phyloP scores from a whole-genome alignment of 1,140 invertebrate species.

The Campodea augens region DNA sequence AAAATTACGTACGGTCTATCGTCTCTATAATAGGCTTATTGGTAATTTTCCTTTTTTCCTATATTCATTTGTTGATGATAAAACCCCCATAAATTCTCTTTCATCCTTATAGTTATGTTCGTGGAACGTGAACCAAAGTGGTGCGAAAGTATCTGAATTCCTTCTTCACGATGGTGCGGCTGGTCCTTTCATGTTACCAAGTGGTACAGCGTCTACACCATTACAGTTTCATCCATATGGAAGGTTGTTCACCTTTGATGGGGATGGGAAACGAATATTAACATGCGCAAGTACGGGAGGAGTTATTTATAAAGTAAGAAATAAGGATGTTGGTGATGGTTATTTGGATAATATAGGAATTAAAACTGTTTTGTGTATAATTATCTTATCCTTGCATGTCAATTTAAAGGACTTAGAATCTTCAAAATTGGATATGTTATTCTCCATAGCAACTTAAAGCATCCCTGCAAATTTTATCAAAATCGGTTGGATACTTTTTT shows the following conservation, averaged over 20 bases:
- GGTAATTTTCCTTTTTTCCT: too few species aligned
- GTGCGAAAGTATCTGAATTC: conserved; percentile 28
- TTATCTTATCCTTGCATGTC: background rate
- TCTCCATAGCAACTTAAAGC: too few species aligned
- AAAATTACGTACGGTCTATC: too few species aligned
- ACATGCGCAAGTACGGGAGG: conserved; percentile 34
- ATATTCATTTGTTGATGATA: too few species aligned
- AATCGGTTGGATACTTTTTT: too few species aligned
- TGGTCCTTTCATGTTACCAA: conserved; percentile 16
- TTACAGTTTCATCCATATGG: conserved; percentile 17
- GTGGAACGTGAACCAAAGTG: conserved; percentile 32
- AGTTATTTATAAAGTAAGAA: conserved; percentile 36
- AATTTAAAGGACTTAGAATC: background rate
- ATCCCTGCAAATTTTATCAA: too few species aligned
- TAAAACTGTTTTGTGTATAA: conserved; percentile 2
- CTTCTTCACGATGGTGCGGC: conserved; percentile 19
- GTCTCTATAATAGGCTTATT: too few species aligned
- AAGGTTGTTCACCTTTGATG: conserved; percentile 35
- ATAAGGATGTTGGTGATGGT: background rate
- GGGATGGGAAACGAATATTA: conserved; percentile 35
- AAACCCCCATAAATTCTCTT: too few species aligned
- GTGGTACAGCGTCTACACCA: conserved; percentile 8
- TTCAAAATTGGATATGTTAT: background rate
- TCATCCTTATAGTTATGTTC: conserved; percentile 24
- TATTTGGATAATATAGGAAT: background rate